A percentile compares a stretch with the other conserved stretches of the same genome.
Evolutionary conservation across 2,113 vertebrate genomes (phyloP).

Genomic region (Seriola quinqueradiata): DNA sequence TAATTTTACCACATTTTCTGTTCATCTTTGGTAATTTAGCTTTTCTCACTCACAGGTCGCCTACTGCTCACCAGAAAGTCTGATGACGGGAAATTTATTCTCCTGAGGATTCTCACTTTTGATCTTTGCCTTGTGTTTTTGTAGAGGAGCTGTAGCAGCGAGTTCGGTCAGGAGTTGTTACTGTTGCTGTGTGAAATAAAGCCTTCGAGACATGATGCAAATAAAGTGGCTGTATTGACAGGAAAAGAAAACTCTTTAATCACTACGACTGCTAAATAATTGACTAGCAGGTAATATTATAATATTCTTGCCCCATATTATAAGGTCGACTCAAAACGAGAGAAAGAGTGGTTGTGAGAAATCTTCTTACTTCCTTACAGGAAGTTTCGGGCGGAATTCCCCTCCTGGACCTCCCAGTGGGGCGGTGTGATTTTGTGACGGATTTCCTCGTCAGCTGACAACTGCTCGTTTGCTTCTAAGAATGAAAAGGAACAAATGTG

Average conservation of each 20-base stretch:
- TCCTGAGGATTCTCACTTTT: too few relatives aligned
- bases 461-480: conserved; percentile 15
- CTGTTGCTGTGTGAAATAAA: too few relatives aligned
- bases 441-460: conserved; percentile 71
- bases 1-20: too few relatives aligned
- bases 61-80: too few relatives aligned
- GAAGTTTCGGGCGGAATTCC: conserved; percentile 52
- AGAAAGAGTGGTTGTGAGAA: conserved; percentile 41
- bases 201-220: too few relatives aligned
- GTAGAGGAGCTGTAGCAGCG: background rate
- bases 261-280: background rate
- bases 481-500: conserved; percentile 28
- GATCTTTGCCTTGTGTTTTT: background rate
- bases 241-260: too few relatives aligned
- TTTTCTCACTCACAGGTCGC: too few relatives aligned
- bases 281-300: background rate
- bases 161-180: too few relatives aligned
- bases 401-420: conserved; percentile 14
- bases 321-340: background rate
- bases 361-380: conserved; percentile 44
- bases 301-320: too few relatives aligned
- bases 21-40: too few relatives aligned
- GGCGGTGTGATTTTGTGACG: conserved; percentile 3
- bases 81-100: too few relatives aligned
- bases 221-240: too few relatives aligned